phyloP scores from a whole-genome alignment of 1,140 invertebrate genomes.

The Hyles euphorbiae region DNA sequence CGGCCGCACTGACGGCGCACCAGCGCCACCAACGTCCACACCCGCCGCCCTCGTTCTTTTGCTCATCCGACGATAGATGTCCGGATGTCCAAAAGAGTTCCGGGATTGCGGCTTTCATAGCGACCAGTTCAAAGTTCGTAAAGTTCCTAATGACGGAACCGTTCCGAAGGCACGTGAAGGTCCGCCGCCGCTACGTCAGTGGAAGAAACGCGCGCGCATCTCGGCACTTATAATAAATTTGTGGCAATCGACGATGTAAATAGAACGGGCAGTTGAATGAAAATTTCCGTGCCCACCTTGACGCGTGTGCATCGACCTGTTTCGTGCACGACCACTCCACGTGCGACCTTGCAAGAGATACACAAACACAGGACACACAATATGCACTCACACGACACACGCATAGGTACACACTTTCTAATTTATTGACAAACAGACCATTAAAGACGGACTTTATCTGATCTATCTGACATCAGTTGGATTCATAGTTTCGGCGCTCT shows the following conservation, averaged over 20 bases:
- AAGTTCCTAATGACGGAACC: constrained; percentile 27
- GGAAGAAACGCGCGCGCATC: constrained; percentile 59
- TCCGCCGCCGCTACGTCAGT: constrained; percentile 52
- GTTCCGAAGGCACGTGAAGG: constrained; percentile 41
- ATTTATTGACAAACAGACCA: not conserved
- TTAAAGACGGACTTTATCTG: too few relatives aligned
- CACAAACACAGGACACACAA: constrained; percentile 46
- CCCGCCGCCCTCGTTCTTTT: constrained; percentile 20
- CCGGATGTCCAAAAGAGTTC: constrained; percentile 45
- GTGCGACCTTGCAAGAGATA: constrained; percentile 63
- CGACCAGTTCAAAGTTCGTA: constrained; percentile 28
- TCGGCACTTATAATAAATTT: constrained; percentile 51
- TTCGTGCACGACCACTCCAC: constrained; percentile 54
- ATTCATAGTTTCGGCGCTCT: too few relatives aligned
- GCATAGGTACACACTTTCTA: constrained; percentile 28
- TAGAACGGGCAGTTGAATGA: constrained; percentile 67
- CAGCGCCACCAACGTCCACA: constrained; percentile 8
- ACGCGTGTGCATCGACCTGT: constrained; percentile 64
- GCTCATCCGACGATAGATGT: constrained; percentile 28
- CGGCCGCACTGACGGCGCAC: not conserved
- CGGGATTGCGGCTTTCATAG: constrained; percentile 25
- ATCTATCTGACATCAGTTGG: too few relatives aligned
- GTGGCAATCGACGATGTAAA: constrained; percentile 54
- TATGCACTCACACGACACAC: constrained; percentile 39
- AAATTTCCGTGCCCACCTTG: constrained; percentile 63